phyloP scores from a whole-genome alignment of 2,797 vertebrate genomes.

The Enteromius afrohamiltoni region DNA sequence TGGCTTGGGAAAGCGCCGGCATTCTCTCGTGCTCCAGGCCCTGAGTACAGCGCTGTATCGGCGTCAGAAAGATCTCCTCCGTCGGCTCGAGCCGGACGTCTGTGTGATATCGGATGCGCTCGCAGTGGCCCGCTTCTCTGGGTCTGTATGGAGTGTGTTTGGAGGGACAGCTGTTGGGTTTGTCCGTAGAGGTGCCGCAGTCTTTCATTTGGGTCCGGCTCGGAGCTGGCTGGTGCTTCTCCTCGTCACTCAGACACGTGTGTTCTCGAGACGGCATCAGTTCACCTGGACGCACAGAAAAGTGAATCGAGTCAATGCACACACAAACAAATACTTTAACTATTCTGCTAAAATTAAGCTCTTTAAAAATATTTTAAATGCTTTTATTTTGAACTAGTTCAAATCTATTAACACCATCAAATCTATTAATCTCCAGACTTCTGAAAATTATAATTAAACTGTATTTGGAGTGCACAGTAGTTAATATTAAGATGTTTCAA shows the following conservation, averaged over 20 bases:
- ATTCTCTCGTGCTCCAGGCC: conserved; percentile 72
- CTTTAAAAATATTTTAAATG: not conserved
- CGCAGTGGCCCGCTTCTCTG: conserved; percentile 74
- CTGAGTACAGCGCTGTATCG: conserved; percentile 86
- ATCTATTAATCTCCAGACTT: too few relatives aligned
- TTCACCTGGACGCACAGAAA: conserved; percentile 78
- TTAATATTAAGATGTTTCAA: not conserved
- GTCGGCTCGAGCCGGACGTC: conserved; percentile 91
- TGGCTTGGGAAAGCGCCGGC: conserved; percentile 82
- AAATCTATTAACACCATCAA: too few relatives aligned
- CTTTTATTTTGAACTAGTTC: not conserved
- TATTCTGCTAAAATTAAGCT: not conserved
- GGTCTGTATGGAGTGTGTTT: conserved; percentile 73
- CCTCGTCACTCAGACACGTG: conserved; percentile 93
- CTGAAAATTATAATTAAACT: too few relatives aligned
- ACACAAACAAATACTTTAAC: not conserved
- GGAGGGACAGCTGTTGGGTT: conserved; percentile 83
- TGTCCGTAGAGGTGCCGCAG: conserved; percentile 92
- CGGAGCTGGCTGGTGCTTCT: conserved; percentile 84
- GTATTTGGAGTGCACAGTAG: too few relatives aligned
- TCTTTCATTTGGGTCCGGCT: conserved; percentile 91
- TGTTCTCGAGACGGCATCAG: conserved; percentile 90
- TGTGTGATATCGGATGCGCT: conserved; percentile 89
- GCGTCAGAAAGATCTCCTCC: conserved; percentile 95
- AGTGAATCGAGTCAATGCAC: not conserved